Evolutionary conservation across 1,140 invertebrate species (phyloP), one percentile per base, ranked within the genome.

Genomic region (Heterodera carotae): DNA sequence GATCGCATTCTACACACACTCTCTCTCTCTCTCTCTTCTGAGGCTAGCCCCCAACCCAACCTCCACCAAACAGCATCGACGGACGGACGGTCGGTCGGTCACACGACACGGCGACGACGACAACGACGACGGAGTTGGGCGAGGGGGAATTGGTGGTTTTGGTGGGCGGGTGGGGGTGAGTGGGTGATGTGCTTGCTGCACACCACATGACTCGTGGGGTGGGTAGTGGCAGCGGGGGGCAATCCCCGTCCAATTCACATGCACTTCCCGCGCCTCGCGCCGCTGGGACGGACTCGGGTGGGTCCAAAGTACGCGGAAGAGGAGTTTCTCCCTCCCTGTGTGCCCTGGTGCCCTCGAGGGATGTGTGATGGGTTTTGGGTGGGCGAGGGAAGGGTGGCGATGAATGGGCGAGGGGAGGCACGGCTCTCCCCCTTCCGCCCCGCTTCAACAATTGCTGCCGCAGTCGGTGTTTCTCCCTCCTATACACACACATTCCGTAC

Each of bases 211-310:
- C 62, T 66, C 62, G 27, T 66, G 33, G 62, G 62, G 62, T 27
- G 62, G 27, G 27, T 25, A 31, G 22, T 18, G 12, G 62, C 62
- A 34, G 33, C 62, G 25, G 62, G 10, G 62, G 62, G n/a, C 8
- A 66, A 2, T n/a, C 62, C 62, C 27, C 22, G 7, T n/a, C 27
- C 62, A n/a, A 66, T 66, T 66, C 62, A 66, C 62, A 66, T 66
- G 62, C 48, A 53, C 33, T 66, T n/a, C 62, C 8, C 62, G 33
- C 62, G n/a, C 62, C 33, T 25, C 62, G n/a, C 62, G 8, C 27
- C 25, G n/a, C 39, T 6, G 62, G 4, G 62, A 66, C 62, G 22
- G 8, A 25, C 62, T 3, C 33, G 7, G n/a, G 27, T 66, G 27
- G 62, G 62, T 31, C 62, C 62, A 53, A 53, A 53, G 48, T 53